Evolutionary conservation across 2,797 vertebrate genomes (phyloP).

Genomic region (Phyllotis vaccarum): DNA sequence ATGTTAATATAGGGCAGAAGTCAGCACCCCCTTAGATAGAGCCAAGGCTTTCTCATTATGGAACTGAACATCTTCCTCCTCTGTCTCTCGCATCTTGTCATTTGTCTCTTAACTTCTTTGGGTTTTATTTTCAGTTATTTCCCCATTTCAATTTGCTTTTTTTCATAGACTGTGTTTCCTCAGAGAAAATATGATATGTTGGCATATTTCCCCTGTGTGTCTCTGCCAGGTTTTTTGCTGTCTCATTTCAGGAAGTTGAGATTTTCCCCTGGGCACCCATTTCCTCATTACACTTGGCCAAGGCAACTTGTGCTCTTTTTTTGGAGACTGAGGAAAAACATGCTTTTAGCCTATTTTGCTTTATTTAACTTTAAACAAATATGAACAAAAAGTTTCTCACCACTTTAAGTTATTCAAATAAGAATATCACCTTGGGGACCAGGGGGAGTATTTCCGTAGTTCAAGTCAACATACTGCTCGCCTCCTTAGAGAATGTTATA

Average conservation of each 20-base stretch:
- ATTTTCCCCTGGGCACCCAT: constrained; percentile 32
- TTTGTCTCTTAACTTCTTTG: constrained; percentile 24
- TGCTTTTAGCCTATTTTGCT: constrained; percentile 63
- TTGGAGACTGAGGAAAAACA: not conserved
- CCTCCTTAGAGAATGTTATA: constrained; percentile 17
- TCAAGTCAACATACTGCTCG: not conserved
- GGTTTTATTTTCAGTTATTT: constrained; percentile 73
- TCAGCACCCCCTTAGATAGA: not conserved
- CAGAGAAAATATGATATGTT: constrained; percentile 69
- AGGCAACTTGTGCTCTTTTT: constrained; percentile 20
- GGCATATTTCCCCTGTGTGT: constrained; percentile 71
- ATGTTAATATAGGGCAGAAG: not conserved
- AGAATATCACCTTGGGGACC: not conserved
- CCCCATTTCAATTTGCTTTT: constrained; percentile 68
- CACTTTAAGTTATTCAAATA: constrained; percentile 1
- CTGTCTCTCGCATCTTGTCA: constrained; percentile 7
- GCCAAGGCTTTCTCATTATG: not conserved
- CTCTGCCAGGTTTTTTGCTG: constrained; percentile 58
- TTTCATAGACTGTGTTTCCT: constrained; percentile 62
- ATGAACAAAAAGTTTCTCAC: not conserved
- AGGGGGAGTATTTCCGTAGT: not conserved
- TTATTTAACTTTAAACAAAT: constrained; percentile 59
- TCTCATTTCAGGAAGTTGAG: constrained; percentile 48
- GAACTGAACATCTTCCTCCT: not conserved
- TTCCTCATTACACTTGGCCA: constrained; percentile 63